Conservation (phyloP, 2,797 vertebrate genomes). For the Megalops cyprinoides region DNA sequence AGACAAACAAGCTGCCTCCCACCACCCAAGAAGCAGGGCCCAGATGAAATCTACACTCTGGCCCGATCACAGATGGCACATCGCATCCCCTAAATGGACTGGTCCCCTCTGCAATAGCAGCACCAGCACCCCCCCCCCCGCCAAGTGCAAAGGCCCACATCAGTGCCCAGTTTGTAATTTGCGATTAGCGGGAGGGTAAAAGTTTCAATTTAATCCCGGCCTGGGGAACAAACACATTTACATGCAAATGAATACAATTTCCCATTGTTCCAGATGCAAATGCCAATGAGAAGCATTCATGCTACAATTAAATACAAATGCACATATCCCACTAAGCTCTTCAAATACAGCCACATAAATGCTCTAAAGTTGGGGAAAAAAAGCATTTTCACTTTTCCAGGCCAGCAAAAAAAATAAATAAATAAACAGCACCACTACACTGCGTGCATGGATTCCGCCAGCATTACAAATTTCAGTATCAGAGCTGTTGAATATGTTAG, state of each 20-base stretch:
- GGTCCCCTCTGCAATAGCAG: slow-evolving; percentile 64
- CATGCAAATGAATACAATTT: slow-evolving; percentile 87
- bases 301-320: slow-evolving; percentile 48
- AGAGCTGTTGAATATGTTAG: slow-evolving; percentile 10
- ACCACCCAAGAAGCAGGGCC: slow-evolving; percentile 35
- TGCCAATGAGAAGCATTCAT: slow-evolving; percentile 68
- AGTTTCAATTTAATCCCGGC: slow-evolving; percentile 83
- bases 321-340: slow-evolving; percentile 70
- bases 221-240: slow-evolving; percentile 82
- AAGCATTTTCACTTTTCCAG: neutral
- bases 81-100: slow-evolving; percentile 67
- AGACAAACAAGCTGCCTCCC: neutral
- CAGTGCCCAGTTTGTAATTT: slow-evolving; percentile 77
- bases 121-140: slow-evolving; percentile 58
- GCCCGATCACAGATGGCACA: slow-evolving; percentile 72
- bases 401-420: too few species aligned
- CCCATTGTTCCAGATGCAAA: slow-evolving; percentile 82
- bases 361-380: slow-evolving; percentile 59
- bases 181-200: slow-evolving; percentile 81
- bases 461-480: neutral
- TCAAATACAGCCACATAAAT: slow-evolving; percentile 71
- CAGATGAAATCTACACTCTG: slow-evolving; percentile 65
- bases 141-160: slow-evolving; percentile 66
- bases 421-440: neutral
- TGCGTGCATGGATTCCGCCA: neutral